A percentile compares a stretch with the other conserved stretches of the same genome.
phyloP scores from a whole-genome alignment of 2,113 vertebrate genomes.

The Myodes glareolus region DNA sequence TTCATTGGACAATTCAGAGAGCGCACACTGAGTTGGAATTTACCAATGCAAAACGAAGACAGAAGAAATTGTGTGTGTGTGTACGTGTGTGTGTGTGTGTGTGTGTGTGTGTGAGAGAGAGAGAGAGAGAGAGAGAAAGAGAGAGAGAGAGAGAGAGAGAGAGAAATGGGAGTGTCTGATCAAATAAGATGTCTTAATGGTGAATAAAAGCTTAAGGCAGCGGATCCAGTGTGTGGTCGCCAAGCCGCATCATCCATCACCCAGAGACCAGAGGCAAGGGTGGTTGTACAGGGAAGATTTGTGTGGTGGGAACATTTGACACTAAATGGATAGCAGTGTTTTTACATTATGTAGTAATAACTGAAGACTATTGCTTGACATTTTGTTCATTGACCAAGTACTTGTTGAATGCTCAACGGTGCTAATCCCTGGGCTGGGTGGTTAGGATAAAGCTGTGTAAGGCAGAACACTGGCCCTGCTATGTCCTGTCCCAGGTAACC shows the following conservation, averaged over 20 bases:
- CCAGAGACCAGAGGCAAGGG: neutral
- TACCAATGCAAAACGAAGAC: neutral
- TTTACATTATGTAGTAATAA: neutral
- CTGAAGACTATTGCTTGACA: neutral
- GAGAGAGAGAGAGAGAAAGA: too few species aligned
- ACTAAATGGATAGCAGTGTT: neutral
- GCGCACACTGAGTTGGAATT: neutral
- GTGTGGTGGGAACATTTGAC: neutral
- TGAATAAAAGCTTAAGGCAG: neutral
- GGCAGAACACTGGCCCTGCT: neutral
- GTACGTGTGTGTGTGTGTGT: too few species aligned
- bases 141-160: too few species aligned
- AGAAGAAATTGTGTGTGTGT: neutral
- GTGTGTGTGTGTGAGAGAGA: neutral
- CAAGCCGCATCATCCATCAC: neutral
- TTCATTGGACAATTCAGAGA: neutral
- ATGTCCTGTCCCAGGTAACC: neutral
- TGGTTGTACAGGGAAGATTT: neutral
- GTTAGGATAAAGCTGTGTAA: neutral
- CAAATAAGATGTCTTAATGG: neutral
- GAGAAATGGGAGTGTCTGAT: neutral
- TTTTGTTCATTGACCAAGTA: constrained; percentile 1
- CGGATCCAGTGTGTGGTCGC: neutral
- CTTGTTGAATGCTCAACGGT: neutral
- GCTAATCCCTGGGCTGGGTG: neutral